Conservation (phyloP, 2,888 invertebrate species). For the Endomychus coccineus region DNA sequence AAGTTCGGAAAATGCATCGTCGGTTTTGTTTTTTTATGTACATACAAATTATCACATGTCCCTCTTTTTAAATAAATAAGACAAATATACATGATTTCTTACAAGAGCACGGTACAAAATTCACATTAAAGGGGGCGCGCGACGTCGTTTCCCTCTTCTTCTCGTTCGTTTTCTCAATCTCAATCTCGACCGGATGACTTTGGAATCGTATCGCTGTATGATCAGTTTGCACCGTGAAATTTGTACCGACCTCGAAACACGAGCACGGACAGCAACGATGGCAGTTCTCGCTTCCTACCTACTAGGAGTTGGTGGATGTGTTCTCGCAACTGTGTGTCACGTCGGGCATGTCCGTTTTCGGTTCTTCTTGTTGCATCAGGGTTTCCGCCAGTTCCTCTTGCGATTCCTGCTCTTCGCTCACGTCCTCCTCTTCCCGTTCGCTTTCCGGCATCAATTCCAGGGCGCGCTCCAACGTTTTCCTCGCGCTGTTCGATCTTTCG, state of each 20-base stretch:
- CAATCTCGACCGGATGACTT: too few species aligned
- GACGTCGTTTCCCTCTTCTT: constrained; percentile 3
- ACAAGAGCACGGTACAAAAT: constrained; percentile 22
- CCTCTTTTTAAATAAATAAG: constrained; percentile 25
- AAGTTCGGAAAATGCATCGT: constrained; percentile 40
- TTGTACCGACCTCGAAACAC: too few species aligned
- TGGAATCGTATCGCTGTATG: constrained; percentile 6
- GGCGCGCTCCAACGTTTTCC: constrained; percentile 77
- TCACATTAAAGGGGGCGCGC: too few species aligned
- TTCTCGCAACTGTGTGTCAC: constrained; percentile 32
- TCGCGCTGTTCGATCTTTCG: constrained; percentile 88
- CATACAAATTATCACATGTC: constrained; percentile 43
- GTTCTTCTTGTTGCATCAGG: neutral
- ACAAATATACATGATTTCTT: constrained; percentile 16
- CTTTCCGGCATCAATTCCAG: constrained; percentile 67
- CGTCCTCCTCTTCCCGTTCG: constrained; percentile 42
- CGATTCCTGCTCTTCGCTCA: constrained; percentile 38
- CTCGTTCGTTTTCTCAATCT: too few species aligned
- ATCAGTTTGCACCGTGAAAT: constrained; percentile 2
- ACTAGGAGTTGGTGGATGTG: constrained; percentile 13
- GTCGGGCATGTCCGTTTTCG: constrained; percentile 20
- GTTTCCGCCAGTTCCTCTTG: constrained; percentile 30
- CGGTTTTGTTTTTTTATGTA: constrained; percentile 27
- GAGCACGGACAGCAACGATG: too few species aligned
- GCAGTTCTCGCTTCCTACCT: neutral